Conservation (phyloP, 2,888 invertebrate genomes). For the Phengaris arion region DNA sequence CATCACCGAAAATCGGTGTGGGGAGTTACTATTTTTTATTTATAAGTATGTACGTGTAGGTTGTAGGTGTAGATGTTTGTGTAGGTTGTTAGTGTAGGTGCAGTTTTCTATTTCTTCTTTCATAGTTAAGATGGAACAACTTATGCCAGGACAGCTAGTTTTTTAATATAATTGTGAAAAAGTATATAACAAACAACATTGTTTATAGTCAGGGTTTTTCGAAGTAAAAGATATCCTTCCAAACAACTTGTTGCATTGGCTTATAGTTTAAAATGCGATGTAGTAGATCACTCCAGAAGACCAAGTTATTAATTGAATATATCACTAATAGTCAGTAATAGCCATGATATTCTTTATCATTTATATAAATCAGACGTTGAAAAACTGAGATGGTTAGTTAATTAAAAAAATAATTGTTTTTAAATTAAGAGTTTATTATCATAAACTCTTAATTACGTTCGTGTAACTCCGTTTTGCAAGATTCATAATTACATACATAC, state of each 20-base stretch:
- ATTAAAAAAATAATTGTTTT: not conserved
- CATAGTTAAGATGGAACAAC: not conserved
- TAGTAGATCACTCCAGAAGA: not conserved
- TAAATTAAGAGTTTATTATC: no score
- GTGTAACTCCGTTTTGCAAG: no score
- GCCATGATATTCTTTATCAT: constrained; percentile 5
- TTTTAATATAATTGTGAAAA: not conserved
- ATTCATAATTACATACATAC: no score
- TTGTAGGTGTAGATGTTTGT: no score
- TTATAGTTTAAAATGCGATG: not conserved
- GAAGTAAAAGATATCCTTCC: not conserved
- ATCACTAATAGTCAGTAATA: not conserved
- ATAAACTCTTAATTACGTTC: no score
- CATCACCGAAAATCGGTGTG: no score
- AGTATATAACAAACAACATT: not conserved
- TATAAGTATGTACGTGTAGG: no score
- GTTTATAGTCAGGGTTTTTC: not conserved
- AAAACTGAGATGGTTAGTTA: not conserved
- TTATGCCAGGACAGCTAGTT: no score
- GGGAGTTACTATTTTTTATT: no score
- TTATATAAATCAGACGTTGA: not conserved
- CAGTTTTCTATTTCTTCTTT: not conserved
- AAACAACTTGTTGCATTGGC: not conserved
- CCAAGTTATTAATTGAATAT: not conserved
- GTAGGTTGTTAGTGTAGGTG: no score